Base-by-base conservation (phyloP, 2,797 vertebrate genomes). In the Sebastes steindachneri region DNA sequence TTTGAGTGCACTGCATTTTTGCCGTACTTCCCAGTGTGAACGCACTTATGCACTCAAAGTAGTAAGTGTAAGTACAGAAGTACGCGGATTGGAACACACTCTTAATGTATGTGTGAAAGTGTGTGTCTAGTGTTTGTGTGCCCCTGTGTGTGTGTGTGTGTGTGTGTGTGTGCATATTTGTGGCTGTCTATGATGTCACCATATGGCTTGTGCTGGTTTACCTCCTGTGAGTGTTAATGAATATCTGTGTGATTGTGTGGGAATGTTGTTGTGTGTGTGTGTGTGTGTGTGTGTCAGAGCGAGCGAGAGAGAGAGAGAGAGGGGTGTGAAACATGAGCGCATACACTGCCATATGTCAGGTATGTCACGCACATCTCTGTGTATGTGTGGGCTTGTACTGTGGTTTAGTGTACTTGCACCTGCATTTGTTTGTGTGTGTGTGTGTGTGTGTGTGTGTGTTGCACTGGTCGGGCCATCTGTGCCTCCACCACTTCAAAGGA, bases 401-500 rank as follows among this genome's bases (percentile, higher is more conserved):
- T 51, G 70, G 75, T 82, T 80, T 33, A 58, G 65, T 81, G 26
- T 31, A 54, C 29, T 31, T 60, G 63, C 55, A 79, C 67, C 62
- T 73, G 80, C n/a, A 48, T 68, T 70, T 75, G 68, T 77, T 65
- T 51, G 48, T n/a, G 19, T 45, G 41, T 26, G 4, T 45, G n/a
- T 75, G 29, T 8, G 59, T 25, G 26, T 58, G 53, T 55, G 60
- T 62, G 28, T 86, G 68, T 72, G 77, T 69, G 66, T 57, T 63
- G 29, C 79, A 81, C 77, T 75, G 73, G 83, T 73, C 71, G 75
- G 73, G 81, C 92, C 92, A 93, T 93, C 92, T 95, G 93, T 82
- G 80, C 89, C 83, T 88, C 45, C 65, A 59, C 63, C 31, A 88
- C 92, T 92, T 94, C 94, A 95, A 94, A 93, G 83, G 48, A 76